These are phyloP conservation scores for Gavialis gangeticus DNA, from an alignment of 2,113 vertebrate species.

Conservation along the genomic window DNA sequence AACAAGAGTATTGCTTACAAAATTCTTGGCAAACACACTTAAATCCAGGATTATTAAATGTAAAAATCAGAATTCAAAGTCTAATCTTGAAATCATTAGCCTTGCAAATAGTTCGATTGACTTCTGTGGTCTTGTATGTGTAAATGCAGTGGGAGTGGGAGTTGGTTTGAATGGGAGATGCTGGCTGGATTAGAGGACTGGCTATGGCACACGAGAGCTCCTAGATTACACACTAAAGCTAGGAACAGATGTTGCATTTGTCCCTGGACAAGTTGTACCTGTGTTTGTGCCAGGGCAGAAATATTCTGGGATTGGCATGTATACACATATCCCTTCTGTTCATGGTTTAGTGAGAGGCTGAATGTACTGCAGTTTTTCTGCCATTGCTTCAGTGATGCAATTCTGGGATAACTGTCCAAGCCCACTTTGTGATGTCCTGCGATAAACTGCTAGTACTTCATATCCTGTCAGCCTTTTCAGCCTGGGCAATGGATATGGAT, in stretches of 20 bases:
- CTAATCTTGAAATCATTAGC: not conserved
- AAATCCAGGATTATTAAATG: not conserved
- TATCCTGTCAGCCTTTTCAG: no score
- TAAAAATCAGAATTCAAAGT: not conserved
- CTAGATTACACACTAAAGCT: not conserved
- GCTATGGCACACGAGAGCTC: not conserved
- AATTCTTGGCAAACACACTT: not conserved
- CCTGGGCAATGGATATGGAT: no score
- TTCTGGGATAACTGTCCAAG: no score
- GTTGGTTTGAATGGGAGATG: not conserved
- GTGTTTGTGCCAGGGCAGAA: no score
- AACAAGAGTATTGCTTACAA: not conserved
- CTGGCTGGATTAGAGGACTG: not conserved
- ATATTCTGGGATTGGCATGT: no score
- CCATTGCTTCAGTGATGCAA: no score
- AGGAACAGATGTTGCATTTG: no score
- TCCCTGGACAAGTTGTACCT: no score
- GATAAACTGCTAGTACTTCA: no score
- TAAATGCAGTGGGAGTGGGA: not conserved
- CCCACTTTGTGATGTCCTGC: no score
- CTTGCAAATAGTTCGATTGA: not conserved
- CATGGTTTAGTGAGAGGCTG: not conserved
- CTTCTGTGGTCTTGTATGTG: not conserved
- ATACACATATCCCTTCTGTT: not conserved
- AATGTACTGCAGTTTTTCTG: not conserved